Conservation (phyloP, 2,797 vertebrate species). For the Agapornis canus region DNA sequence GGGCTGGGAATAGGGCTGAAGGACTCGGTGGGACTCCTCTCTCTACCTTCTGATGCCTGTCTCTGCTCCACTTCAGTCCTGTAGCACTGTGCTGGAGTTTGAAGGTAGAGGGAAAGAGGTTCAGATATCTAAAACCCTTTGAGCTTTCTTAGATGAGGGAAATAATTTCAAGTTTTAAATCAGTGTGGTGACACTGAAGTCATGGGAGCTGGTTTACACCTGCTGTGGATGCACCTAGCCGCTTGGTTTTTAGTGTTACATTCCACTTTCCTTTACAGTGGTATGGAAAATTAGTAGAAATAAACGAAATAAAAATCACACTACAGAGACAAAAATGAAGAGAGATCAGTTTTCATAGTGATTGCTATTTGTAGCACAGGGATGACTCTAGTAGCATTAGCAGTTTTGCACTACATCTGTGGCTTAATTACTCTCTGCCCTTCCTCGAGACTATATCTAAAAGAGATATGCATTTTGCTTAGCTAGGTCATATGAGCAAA, state of each 20-base stretch:
- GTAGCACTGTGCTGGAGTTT: not conserved
- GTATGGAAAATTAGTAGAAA: not conserved
- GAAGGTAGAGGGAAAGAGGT: not conserved
- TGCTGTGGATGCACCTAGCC: not conserved
- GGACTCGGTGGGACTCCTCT: rapidly evolving
- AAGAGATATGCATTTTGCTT: not conserved
- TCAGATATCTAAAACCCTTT: not conserved
- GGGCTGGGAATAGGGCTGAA: not conserved
- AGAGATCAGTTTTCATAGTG: not conserved
- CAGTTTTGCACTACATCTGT: not conserved
- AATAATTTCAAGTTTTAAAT: not conserved
- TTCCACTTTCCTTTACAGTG: not conserved
- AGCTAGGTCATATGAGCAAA: not conserved
- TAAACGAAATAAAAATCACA: not conserved
- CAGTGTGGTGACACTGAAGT: not conserved
- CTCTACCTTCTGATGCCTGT: not conserved
- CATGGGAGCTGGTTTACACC: not conserved
- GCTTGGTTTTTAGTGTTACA: not conserved
- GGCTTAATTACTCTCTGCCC: not conserved
- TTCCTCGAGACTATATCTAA: not conserved
- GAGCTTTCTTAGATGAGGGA: not conserved
- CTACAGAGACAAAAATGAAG: not conserved
- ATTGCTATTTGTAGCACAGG: not conserved
- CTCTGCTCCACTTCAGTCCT: rapidly evolving
- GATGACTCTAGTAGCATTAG: not conserved